Evolutionary conservation across 2,888 invertebrate species (phyloP).

Genomic region (Apeira syringaria): DNA sequence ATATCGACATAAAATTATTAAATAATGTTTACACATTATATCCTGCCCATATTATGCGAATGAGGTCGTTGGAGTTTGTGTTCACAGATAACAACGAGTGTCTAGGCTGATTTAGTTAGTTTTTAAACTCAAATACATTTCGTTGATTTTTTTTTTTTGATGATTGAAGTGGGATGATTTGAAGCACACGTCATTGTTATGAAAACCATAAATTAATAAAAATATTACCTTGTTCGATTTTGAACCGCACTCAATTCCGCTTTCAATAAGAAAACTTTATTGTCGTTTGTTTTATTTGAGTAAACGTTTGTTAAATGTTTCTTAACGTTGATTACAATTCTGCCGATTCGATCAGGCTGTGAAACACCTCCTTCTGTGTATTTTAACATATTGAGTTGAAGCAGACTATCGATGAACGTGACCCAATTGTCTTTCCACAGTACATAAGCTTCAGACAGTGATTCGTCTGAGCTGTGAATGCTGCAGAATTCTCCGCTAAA

Average conservation of each 20-base stretch:
- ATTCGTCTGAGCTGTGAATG: constrained; percentile 30
- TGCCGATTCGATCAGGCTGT: constrained; percentile 80
- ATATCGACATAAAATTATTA: too few species aligned
- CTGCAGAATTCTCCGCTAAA: constrained; percentile 44
- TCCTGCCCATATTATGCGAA: too few species aligned
- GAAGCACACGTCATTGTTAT: too few species aligned
- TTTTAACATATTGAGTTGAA: constrained; percentile 88
- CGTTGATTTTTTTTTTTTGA: too few species aligned
- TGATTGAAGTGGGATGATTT: too few species aligned
- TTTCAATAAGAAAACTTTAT: background rate
- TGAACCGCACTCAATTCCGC: background rate
- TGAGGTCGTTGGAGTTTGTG: too few species aligned
- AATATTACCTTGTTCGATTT: background rate
- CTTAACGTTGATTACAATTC: constrained; percentile 32
- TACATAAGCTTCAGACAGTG: constrained; percentile 47
- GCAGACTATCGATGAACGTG: constrained; percentile 90
- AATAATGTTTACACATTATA: too few species aligned
- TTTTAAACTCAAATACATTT: too few species aligned
- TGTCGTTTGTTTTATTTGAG: too few species aligned
- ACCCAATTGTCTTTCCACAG: constrained; percentile 90
- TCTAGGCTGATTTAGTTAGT: too few species aligned
- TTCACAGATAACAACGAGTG: too few species aligned
- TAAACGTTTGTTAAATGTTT: constrained; percentile 18
- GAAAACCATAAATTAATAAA: too few species aligned
- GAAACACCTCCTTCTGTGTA: constrained; percentile 82